Percentiles rank a stretch among this genome's conserved stretches.
Conservation (phyloP, 2,888 invertebrate genomes). For the Meghimatium bilineatum region DNA sequence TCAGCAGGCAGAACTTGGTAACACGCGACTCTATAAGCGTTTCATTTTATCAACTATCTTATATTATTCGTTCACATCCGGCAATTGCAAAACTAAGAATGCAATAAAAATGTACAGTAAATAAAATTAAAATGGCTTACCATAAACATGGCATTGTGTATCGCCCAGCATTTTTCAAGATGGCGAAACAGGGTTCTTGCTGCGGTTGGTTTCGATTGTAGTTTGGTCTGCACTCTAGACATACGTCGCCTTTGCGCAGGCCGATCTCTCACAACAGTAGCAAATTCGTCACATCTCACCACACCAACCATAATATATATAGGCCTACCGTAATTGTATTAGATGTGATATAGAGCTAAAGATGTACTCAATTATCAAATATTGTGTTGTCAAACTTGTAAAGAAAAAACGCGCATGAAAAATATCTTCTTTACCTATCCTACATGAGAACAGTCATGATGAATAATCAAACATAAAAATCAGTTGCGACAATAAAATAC, state of each 20-base stretch:
- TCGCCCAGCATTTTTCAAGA: constrained; percentile 29
- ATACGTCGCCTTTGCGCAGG: constrained; percentile 25
- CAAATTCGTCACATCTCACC: constrained; percentile 26
- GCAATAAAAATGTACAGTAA: neutral
- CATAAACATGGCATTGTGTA: neutral
- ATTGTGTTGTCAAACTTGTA: too few species aligned
- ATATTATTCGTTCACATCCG: neutral
- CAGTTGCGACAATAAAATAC: too few species aligned
- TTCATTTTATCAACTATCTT: too few species aligned
- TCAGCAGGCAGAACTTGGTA: constrained; percentile 25
- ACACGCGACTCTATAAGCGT: neutral
- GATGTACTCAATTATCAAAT: too few species aligned
- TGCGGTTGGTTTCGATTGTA: constrained; percentile 13
- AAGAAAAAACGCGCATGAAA: too few species aligned
- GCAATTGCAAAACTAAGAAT: neutral
- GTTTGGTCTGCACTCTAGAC: neutral
- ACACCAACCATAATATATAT: neutral
- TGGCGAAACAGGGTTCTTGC: constrained; percentile 37
- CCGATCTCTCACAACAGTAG: constrained; percentile 17
- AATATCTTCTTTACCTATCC: too few species aligned
- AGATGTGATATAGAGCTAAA: too few species aligned
- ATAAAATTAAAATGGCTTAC: neutral
- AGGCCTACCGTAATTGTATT: too few species aligned
- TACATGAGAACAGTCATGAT: too few species aligned
- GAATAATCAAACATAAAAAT: too few species aligned